phyloP scores from a whole-genome alignment of 2,888 invertebrate species.

The Plebejus argus region DNA sequence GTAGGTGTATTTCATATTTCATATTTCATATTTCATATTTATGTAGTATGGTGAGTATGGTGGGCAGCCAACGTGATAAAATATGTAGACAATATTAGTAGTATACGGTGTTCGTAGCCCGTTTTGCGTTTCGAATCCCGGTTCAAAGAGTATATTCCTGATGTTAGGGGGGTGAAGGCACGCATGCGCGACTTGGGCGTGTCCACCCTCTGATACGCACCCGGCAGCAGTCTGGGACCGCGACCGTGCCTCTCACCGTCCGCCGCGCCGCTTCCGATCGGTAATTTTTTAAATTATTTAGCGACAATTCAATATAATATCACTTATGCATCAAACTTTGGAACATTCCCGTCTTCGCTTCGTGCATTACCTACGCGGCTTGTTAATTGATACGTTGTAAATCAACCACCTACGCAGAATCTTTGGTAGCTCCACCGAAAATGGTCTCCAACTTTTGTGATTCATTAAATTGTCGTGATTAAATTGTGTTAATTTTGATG shows the following conservation, averaged over 20 bases:
- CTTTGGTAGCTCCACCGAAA: slow-evolving; percentile 36
- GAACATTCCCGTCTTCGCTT: not conserved
- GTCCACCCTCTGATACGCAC: slow-evolving; percentile 58
- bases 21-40: too few species aligned
- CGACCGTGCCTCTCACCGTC: slow-evolving; percentile 43
- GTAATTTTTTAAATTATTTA: slow-evolving; percentile 39
- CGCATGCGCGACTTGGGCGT: slow-evolving; percentile 77
- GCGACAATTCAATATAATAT: not conserved
- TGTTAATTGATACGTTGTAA: slow-evolving; percentile 45
- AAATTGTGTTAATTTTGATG: slow-evolving; percentile 34
- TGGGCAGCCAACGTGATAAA: too few species aligned
- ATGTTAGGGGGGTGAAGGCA: slow-evolving; percentile 43
- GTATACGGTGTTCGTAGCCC: not conserved
- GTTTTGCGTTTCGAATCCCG: slow-evolving; percentile 17
- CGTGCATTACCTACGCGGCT: slow-evolving; percentile 42
- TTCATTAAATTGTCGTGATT: slow-evolving; percentile 45
- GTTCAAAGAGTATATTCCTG: not conserved
- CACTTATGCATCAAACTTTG: not conserved
- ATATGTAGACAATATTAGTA: not conserved
- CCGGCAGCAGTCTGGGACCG: slow-evolving; percentile 67
- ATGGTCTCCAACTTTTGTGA: slow-evolving; percentile 45
- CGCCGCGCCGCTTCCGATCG: slow-evolving; percentile 43
- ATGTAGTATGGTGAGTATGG: too few species aligned
- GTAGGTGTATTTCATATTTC: too few species aligned
- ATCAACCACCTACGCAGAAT: slow-evolving; percentile 54